These are phyloP conservation scores for Carposina sasakii DNA, from an alignment of 1,140 invertebrate species.

Conservation along the genomic window DNA sequence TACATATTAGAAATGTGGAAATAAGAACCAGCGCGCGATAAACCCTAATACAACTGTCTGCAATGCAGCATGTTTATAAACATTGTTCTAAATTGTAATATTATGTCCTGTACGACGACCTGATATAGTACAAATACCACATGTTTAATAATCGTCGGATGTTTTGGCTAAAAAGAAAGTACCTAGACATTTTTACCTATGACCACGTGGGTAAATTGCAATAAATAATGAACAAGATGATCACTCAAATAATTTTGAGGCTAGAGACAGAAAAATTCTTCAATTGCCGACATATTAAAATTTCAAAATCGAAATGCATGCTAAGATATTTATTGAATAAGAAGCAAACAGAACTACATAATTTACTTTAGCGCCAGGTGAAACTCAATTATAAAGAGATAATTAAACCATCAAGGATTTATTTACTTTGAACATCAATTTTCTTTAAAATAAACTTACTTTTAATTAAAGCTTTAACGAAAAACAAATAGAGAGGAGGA, in stretches of 20 bases:
- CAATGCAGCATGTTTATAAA: constrained; percentile 35
- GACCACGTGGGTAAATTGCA: no score
- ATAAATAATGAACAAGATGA: no score
- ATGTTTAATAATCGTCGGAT: no score
- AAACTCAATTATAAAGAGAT: constrained; percentile 65
- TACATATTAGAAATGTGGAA: constrained; percentile 26
- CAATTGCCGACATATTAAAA: no score
- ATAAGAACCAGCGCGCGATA: constrained; percentile 12
- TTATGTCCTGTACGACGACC: no score
- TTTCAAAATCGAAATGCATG: no score
- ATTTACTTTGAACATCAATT: constrained; percentile 67
- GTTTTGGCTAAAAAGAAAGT: no score
- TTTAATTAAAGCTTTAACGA: constrained; percentile 68
- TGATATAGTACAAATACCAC: no score
- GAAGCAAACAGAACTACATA: constrained; percentile 28
- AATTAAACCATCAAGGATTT: constrained; percentile 67
- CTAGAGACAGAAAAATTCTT: no score
- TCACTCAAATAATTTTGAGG: no score
- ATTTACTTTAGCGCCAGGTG: constrained; percentile 50
- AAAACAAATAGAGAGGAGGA: constrained; percentile 61
- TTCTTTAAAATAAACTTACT: constrained; percentile 66
- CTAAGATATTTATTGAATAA: constrained; percentile 33
- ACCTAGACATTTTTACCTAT: no score
- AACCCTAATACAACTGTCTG: constrained; percentile 10
- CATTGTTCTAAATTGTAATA: constrained; percentile 19